phyloP scores from a whole-genome alignment of 2,888 invertebrate species.

The Schizaphis graminum region DNA sequence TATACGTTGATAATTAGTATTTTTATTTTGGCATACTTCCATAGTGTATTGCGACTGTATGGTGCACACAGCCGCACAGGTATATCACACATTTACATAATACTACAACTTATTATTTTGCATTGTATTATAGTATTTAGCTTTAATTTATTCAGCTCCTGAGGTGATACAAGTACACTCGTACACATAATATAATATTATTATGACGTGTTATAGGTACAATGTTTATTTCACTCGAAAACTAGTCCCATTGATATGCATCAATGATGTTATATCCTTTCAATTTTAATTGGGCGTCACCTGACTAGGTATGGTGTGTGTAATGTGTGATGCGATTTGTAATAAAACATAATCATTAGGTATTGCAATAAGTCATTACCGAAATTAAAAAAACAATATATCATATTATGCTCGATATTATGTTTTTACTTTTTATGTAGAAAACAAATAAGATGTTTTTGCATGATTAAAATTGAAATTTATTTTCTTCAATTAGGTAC shows the following conservation, averaged over 20 bases:
- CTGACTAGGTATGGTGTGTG: not conserved
- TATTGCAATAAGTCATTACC: not conserved
- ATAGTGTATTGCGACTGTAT: slow-evolving; percentile 10
- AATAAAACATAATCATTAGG: slow-evolving; percentile 20
- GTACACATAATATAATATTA: not conserved
- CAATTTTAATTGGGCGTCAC: slow-evolving; percentile 32
- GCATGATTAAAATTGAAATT: not conserved
- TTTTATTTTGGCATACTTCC: slow-evolving; percentile 53
- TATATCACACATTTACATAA: slow-evolving; percentile 44
- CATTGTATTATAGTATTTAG: not conserved
- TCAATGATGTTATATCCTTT: slow-evolving; percentile 43
- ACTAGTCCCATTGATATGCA: slow-evolving; percentile 48
- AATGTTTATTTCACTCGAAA: slow-evolving; percentile 34
- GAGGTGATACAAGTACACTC: slow-evolving; percentile 12
- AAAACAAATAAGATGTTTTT: not conserved
- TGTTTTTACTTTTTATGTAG: not conserved
- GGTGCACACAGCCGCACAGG: not conserved
- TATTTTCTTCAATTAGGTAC: not conserved
- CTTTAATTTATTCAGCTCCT: slow-evolving; percentile 40
- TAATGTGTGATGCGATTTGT: slow-evolving; percentile 1
- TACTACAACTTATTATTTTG: slow-evolving; percentile 21
- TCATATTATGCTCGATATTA: not conserved
- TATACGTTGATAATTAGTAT: slow-evolving; percentile 47
- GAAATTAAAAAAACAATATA: not conserved
- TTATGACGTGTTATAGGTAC: not conserved